Evolutionary conservation across 2,113 vertebrate species (phyloP), one percentile per base, ranked within the genome.

Genomic region (Crocuta crocuta): DNA sequence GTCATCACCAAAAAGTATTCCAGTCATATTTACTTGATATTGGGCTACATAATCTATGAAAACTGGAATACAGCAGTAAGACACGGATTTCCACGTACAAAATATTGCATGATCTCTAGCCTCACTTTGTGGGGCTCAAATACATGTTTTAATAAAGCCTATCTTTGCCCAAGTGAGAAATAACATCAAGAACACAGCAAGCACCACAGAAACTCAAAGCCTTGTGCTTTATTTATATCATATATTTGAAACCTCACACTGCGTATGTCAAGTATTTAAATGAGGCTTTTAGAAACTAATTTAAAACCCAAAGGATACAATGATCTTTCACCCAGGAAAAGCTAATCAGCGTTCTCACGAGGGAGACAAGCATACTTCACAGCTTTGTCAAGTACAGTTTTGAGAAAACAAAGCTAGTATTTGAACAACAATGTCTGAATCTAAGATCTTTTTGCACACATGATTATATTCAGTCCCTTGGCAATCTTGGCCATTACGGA

Each of bases 281-380:
- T 65, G 21, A 85, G 35, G 73, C 13, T 95, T 93, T 90, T 43
- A 89, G 86, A 95, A 78, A 85, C 26, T 80, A 23, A 78, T 26
- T 23, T 33, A 65, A 91, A 95, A 12, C 35, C 3, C 53, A 63
- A 26, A 78, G 26, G 45, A 43, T 48, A 66, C n/a, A 85, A 61
- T 31, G 24, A n/a, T 83, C 10, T 50, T 58, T 83, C 31, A 24
- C 15, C 45, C 21, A 45, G 53, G 39, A n/a, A 73, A 89, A 80
- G 55, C 26, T 84, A 48, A 66, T 53, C 71, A 50, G 2, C n/a
- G 35, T 48, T 92, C 50, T 79, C 23, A 50, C 10, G n/a, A 66
- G 50, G 50, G 5, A 80, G 66, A 68, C 2, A 79, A 70, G 45
- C 2, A 73, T 0, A 88, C 4, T 10, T n/a, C 10, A 53, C 83